These are phyloP conservation scores for Incurvaria masculella DNA, from an alignment of 2,888 invertebrate species.

Conservation along the genomic window DNA sequence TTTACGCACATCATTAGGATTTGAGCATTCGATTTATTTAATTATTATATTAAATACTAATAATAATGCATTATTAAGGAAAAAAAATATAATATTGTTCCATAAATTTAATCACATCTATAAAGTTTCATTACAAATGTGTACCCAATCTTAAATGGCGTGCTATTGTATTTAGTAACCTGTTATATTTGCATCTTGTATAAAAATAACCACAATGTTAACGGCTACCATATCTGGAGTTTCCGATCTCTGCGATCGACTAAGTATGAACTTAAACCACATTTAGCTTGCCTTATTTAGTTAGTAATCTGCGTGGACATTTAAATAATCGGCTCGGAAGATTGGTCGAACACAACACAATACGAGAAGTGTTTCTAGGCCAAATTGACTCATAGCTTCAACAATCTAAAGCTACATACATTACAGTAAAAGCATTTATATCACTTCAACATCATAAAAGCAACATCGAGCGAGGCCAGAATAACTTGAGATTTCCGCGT, in stretches of 20 bases:
- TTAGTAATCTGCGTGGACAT: neutral
- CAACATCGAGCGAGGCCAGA: neutral
- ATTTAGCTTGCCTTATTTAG: neutral
- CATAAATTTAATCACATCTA: neutral
- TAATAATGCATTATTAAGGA: too few relatives aligned
- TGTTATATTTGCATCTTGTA: neutral
- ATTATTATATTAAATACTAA: too few relatives aligned
- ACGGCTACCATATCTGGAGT: neutral
- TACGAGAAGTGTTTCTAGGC: neutral
- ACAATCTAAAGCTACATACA: neutral
- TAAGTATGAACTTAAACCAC: too few relatives aligned
- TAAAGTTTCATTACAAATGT: too few relatives aligned
- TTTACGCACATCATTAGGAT: too few relatives aligned
- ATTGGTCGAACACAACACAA: too few relatives aligned
- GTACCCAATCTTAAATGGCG: too few relatives aligned
- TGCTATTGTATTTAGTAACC: neutral
- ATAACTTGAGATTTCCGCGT: too few relatives aligned
- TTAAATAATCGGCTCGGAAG: neutral
- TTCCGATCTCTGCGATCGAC: neutral
- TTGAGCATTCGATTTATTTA: too few relatives aligned
- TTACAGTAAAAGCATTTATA: neutral
- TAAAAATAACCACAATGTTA: neutral
- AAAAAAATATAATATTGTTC: too few relatives aligned
- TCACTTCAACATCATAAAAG: neutral
- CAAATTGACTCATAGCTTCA: neutral